phyloP scores from a whole-genome alignment of 1,140 invertebrate genomes.

The Drosophila kikkawai region DNA sequence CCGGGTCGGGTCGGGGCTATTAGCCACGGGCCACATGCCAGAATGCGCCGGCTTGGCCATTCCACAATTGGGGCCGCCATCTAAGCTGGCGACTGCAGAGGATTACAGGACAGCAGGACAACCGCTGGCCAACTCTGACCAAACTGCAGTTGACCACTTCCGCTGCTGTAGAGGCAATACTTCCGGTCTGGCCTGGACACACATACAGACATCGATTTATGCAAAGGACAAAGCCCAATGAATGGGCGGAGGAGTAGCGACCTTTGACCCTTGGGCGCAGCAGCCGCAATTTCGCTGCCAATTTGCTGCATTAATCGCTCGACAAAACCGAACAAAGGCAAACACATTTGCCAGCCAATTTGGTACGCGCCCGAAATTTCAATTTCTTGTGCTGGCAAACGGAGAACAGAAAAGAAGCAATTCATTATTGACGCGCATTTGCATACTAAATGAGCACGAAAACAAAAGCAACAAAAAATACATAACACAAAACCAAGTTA shows the following conservation, averaged over 20 bases:
- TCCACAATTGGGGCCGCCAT: slow-evolving; percentile 50
- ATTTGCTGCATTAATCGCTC: slow-evolving; percentile 51
- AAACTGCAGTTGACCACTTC: slow-evolving; percentile 52
- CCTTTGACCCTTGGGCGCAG: slow-evolving; percentile 14
- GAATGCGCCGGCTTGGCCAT: not conserved
- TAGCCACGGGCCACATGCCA: slow-evolving; percentile 14
- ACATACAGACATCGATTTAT: slow-evolving; percentile 5
- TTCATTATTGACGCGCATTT: slow-evolving; percentile 60
- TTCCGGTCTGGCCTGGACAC: slow-evolving; percentile 14
- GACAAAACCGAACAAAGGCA: slow-evolving; percentile 28
- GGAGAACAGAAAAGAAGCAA: slow-evolving; percentile 48
- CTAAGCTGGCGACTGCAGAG: slow-evolving; percentile 35
- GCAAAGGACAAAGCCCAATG: slow-evolving; percentile 9
- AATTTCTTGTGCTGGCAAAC: slow-evolving; percentile 32
- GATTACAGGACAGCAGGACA: slow-evolving; percentile 41
- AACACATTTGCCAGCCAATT: slow-evolving; percentile 46
- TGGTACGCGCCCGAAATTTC: slow-evolving; percentile 49
- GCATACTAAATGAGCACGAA: slow-evolving; percentile 62
- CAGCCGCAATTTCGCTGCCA: slow-evolving; percentile 44
- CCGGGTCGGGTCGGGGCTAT: slow-evolving; percentile 13
- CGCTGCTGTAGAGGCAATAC: slow-evolving; percentile 44
- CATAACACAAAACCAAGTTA: slow-evolving; percentile 10
- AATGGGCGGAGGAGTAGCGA: not conserved
- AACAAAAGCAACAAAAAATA: not conserved
- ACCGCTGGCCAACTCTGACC: slow-evolving; percentile 23